A percentile compares a stretch with the other conserved stretches of the same genome.
Conservation (phyloP, 2,113 vertebrate species). For the Kryptolebias marmoratus region DNA sequence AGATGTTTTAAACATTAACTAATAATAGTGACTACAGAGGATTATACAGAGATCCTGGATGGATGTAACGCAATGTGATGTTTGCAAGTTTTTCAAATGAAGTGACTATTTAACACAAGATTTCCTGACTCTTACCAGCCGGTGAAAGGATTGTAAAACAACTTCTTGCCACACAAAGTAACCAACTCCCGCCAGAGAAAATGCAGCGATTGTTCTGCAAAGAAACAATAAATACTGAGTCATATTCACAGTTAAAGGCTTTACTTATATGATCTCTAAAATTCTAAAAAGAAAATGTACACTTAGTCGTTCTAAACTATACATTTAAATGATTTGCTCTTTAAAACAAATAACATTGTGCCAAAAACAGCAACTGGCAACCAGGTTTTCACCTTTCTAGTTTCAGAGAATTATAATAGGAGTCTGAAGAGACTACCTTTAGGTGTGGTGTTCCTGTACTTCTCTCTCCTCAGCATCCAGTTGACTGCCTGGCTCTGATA, state of each 20-base stretch:
- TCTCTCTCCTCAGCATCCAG: conserved; percentile 83
- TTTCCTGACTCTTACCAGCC: conserved; percentile 86
- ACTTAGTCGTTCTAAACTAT: not conserved
- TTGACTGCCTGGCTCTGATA: conserved; percentile 84
- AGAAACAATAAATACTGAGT: conserved; percentile 43
- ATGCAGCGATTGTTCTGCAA: conserved; percentile 86
- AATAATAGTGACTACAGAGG: no score
- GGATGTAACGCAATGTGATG: not conserved
- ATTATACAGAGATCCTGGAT: no score
- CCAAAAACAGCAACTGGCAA: no score
- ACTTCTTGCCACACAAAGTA: conserved; percentile 88
- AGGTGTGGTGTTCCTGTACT: conserved; percentile 48
- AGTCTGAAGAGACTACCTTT: conserved; percentile 61
- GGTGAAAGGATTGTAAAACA: conserved; percentile 96
- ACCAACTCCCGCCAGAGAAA: conserved; percentile 92
- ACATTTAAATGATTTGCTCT: no score
- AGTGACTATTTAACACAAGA: not conserved
- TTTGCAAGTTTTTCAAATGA: not conserved
- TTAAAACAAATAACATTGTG: no score
- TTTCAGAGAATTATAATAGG: not conserved
- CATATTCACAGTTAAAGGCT: not conserved
- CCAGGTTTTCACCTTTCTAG: no score
- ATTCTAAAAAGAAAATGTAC: rapidly evolving
- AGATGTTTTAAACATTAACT: no score
- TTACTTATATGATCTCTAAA: not conserved